Base-by-base conservation (phyloP, 1,140 invertebrate species). In the Cryptotermes secundus region DNA sequence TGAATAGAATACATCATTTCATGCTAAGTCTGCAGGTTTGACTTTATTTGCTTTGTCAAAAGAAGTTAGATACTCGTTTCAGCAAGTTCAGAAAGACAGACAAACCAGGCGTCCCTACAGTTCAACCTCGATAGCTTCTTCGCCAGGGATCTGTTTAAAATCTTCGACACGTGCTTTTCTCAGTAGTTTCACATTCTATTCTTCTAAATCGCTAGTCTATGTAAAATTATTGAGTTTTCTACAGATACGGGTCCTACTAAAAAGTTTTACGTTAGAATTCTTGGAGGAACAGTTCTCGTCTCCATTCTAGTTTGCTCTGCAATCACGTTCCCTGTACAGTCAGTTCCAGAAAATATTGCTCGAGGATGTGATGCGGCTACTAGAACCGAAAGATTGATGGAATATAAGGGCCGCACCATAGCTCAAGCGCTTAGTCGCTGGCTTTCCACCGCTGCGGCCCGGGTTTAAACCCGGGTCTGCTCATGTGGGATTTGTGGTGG, bases 211-310 rank as follows among this genome's bases (percentile, higher is more conserved):
- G 59, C n/a, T 72, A 72, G n/a, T 72, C 59, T n/a, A 72, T 72
- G 59, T 31, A 72, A 72, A 72, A 72, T 72, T 72, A 72, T 72
- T 14, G 59, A 72, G n/a, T 72, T 72, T 72, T 72, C 59, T 72
- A 72, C 59, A 31, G 59, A 72, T 72, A 72, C 59, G 59, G 59
- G 59, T 31, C 14, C 26, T 14, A 72, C 59, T 72, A 31, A 31
- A n/a, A n/a, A 72, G 59, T 72, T 72, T 72, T 72, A 72, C 59
- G 26, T 31, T 72, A 59, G 59, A 72, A 31, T 72, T 31, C 3
- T 4, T 72, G 26, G 14, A 72, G 1, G 59, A 72, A 72, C 16
- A 72, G 59, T 72, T 72, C 59, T 26, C 16, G 26, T 72, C 59
- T 72, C 6, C 26, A 31, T 31, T 72, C 26, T 72, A 4, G 26